Evolutionary conservation across 2,113 vertebrate genomes (phyloP), one percentile per base, ranked within the genome.

Genomic region (Tonatia bakeri): DNA sequence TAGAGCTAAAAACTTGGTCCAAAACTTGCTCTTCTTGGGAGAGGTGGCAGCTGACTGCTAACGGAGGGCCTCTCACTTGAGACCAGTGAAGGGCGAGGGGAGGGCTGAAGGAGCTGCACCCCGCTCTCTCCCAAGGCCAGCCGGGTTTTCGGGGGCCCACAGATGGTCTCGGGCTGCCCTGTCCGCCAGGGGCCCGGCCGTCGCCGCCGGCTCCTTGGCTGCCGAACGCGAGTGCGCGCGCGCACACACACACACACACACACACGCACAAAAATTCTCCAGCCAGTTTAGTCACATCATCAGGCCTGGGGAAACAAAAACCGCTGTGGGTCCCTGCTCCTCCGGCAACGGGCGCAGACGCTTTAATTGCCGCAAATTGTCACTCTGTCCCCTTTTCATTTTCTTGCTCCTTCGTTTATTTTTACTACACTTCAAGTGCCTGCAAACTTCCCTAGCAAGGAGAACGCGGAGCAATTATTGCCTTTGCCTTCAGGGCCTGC

Each of bases 321-420:
- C 94, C 83, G 33, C 88, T 95, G 95, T 95, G 97, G 96, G 96
- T 94, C 95, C 73, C 77, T 47, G 92, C 50, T 96, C 65, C 95
- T 73, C 79, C 22, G 59, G 97, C 85, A 96, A 97, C 97, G 28
- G 92, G 96, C 70, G 81, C 97, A 97, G 98, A 98, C 97, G 95
- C 97, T 98, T 97, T 98, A 98, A 98, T 96, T 98, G 98, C 95
- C 54, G 95, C 97, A 87, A 98, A 98, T 93, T 96, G 97, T 98
- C 64, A 94, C 88, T 97, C 92, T 96, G 98, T 98, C 98, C 98
- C 94, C 97, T 96, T 96, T 96, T 79, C 97, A 87, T 94, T 90
- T 97, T 98, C 97, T 98, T 98, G 95, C 93, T 94, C 97, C 97
- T 95, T 36, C 87, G 97, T 98, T 98, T 99, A 98, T 98, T 98